A percentile compares a stretch with the other conserved stretches of the same genome.
phyloP scores from a whole-genome alignment of 2,113 vertebrate species.

The mouse (Mus musculus) region GRCm39 chr1:56647001-56647500 shows the following conservation, averaged over 20 bases:
- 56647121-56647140: background rate
- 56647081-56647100: background rate
- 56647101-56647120: background rate
- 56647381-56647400: background rate
- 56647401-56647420: background rate
- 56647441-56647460: no score
- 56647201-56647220: background rate
- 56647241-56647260: background rate
- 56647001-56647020: background rate
- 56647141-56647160: background rate
- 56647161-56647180: background rate
- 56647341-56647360: background rate
- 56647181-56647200: background rate
- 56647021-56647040: background rate
- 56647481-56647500: background rate
- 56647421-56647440: no score
- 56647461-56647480: background rate
- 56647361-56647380: no score
- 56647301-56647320: background rate
- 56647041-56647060: constrained; percentile 5
- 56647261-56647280: background rate
- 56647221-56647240: no score
- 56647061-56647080: constrained; percentile 3
- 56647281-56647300: background rate
- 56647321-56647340: background rate